phyloP scores from a whole-genome alignment of 2,888 invertebrate species.

The Cryptophagus acutangulus region DNA sequence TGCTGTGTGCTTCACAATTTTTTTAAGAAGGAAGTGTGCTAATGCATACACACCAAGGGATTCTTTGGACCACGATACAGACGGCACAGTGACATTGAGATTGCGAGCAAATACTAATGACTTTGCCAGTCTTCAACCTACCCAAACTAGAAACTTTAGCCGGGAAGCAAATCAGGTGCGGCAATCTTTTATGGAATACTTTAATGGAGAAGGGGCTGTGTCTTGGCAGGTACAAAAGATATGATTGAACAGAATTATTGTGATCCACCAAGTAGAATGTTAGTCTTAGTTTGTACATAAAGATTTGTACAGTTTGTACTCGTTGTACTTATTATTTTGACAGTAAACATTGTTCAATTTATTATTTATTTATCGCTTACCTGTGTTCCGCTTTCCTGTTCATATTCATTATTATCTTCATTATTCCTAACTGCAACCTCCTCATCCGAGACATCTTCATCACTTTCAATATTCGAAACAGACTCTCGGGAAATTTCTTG shows the following conservation, averaged over 20 bases:
- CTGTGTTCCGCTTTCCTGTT: too few relatives aligned
- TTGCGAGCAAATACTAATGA: background rate
- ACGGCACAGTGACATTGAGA: background rate
- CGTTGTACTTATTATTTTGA: too few relatives aligned
- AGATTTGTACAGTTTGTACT: too few relatives aligned
- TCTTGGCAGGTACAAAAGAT: conserved; percentile 2
- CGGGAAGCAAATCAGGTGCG: background rate
- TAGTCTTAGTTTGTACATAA: too few relatives aligned
- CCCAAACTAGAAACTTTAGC: background rate
- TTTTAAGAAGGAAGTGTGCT: background rate
- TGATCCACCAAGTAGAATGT: too few relatives aligned
- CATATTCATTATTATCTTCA: too few relatives aligned
- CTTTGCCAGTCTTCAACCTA: background rate
- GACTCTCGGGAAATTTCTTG: conserved; percentile 10
- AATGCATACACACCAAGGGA: background rate
- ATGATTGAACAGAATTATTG: too few relatives aligned
- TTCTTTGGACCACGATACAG: background rate
- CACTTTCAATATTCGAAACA: conserved; percentile 2
- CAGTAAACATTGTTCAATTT: too few relatives aligned
- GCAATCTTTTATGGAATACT: background rate
- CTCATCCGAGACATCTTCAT: background rate
- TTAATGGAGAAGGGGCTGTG: background rate
- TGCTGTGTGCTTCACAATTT: conserved; percentile 5
- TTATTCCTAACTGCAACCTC: too few relatives aligned
- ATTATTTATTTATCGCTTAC: background rate